Evolutionary conservation across 2,113 vertebrate genomes (phyloP).

Genomic region (Malurus melanocephalus): DNA sequence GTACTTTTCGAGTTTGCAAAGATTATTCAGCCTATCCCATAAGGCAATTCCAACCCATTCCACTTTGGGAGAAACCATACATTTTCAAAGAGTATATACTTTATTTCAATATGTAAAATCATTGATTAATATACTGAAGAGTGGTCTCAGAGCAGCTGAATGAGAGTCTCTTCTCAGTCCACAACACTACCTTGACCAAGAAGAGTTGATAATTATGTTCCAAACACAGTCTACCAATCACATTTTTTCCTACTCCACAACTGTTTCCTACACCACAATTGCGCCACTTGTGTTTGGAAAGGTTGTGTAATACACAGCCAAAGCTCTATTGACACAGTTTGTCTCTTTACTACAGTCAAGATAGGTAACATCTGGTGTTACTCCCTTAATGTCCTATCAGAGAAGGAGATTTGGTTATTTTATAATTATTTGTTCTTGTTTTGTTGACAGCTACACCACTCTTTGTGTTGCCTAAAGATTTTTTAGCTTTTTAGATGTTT

Average conservation of each 20-base stretch:
- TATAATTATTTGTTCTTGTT: background rate
- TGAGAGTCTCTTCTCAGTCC: background rate
- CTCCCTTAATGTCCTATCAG: background rate
- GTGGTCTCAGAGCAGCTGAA: background rate
- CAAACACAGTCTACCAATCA: background rate
- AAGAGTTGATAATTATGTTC: background rate
- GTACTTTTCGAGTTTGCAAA: background rate
- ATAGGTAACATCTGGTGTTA: background rate
- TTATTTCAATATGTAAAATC: background rate
- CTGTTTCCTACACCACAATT: background rate
- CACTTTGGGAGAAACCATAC: background rate
- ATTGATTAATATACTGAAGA: background rate
- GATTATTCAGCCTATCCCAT: background rate
- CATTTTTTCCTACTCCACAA: background rate
- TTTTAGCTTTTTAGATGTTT: background rate
- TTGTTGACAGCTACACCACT: background rate
- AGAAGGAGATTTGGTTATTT: background rate
- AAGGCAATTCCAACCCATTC: background rate
- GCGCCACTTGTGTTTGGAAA: background rate
- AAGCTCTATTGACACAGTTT: background rate
- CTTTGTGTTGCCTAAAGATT: background rate
- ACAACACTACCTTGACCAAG: background rate
- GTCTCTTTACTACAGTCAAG: background rate
- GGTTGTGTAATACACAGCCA: background rate
- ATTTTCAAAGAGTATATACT: background rate